Evolutionary conservation across 1,140 invertebrate genomes (phyloP).

Genomic region (Laupala kohalensis): DNA sequence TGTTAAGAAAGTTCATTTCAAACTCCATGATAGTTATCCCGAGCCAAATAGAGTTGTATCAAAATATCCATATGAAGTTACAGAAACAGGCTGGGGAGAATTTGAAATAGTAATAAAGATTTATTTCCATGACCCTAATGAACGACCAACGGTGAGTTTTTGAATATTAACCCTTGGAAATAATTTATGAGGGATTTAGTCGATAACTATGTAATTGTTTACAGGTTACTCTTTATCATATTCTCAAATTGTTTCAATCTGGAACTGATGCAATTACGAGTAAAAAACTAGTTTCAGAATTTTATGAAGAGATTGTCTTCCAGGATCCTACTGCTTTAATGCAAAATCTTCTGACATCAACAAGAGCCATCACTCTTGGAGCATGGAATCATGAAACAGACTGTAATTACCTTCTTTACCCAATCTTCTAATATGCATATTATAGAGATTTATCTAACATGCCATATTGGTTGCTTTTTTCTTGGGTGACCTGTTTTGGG

Average conservation of each 20-base stretch:
- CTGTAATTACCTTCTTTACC: conserved; percentile 59
- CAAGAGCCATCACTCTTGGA: conserved; percentile 58
- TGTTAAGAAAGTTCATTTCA: conserved; percentile 95
- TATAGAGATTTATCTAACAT: no score
- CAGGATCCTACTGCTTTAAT: conserved; percentile 89
- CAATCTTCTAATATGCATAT: no score
- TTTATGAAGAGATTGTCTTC: conserved; percentile 95
- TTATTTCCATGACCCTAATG: conserved; percentile 94
- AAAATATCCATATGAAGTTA: conserved; percentile 93
- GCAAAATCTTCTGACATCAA: conserved; percentile 72
- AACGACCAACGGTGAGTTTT: conserved; percentile 64
- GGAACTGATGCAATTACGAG: conserved; percentile 47
- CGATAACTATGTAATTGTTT: conserved; percentile 4
- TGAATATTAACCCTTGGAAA: no score
- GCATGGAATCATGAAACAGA: conserved; percentile 79
- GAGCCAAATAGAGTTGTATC: conserved; percentile 86
- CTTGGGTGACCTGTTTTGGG: no score
- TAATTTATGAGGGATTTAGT: no score
- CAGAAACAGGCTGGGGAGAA: conserved; percentile 99
- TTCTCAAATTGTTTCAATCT: conserved; percentile 88
- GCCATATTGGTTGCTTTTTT: no score
- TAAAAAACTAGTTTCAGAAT: conserved; percentile 81
- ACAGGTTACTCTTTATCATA: conserved; percentile 89
- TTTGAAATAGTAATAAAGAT: conserved; percentile 99
- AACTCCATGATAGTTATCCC: conserved; percentile 93